phyloP scores from a whole-genome alignment of 2,888 invertebrate genomes.

The Metalampra italica region DNA sequence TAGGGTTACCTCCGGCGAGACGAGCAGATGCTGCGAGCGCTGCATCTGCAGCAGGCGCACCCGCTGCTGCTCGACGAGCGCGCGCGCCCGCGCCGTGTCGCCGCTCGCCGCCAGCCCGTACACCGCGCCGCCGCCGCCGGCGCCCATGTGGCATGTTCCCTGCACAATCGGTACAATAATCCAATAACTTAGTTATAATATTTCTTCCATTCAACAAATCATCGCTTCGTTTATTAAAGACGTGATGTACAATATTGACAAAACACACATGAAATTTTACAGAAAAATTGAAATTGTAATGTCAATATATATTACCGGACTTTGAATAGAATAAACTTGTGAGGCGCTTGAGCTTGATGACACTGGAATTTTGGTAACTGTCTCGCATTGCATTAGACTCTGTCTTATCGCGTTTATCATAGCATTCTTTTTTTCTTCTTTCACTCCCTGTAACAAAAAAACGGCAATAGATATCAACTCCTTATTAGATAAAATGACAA shows the following conservation, averaged over 20 bases:
- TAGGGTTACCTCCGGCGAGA: slow-evolving; percentile 70
- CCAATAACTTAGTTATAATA: too few relatives aligned
- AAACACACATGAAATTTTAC: background rate
- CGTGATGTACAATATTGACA: too few relatives aligned
- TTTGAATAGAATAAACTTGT: slow-evolving; percentile 78
- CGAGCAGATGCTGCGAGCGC: slow-evolving; percentile 88
- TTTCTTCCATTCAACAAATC: too few relatives aligned
- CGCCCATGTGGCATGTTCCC: slow-evolving; percentile 25
- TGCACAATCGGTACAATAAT: slow-evolving; percentile 3
- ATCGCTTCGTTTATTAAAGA: too few relatives aligned
- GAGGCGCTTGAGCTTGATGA: slow-evolving; percentile 74
- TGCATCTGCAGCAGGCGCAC: slow-evolving; percentile 87
- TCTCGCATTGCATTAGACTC: slow-evolving; percentile 92
- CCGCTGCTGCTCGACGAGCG: slow-evolving; percentile 78
- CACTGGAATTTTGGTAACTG: slow-evolving; percentile 80
- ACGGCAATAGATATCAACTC: background rate
- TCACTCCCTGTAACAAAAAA: slow-evolving; percentile 62
- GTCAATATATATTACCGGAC: slow-evolving; percentile 62
- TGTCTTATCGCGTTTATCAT: slow-evolving; percentile 94
- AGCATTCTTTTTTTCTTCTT: slow-evolving; percentile 85
- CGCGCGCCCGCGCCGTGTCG: slow-evolving; percentile 66
- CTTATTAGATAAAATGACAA: too few relatives aligned
- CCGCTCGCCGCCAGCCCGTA: slow-evolving; percentile 34
- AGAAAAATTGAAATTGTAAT: too few relatives aligned
- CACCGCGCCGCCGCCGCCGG: slow-evolving; percentile 31